Evolutionary conservation across 2,888 invertebrate genomes (phyloP).

Genomic region (Lottia gigantea): DNA sequence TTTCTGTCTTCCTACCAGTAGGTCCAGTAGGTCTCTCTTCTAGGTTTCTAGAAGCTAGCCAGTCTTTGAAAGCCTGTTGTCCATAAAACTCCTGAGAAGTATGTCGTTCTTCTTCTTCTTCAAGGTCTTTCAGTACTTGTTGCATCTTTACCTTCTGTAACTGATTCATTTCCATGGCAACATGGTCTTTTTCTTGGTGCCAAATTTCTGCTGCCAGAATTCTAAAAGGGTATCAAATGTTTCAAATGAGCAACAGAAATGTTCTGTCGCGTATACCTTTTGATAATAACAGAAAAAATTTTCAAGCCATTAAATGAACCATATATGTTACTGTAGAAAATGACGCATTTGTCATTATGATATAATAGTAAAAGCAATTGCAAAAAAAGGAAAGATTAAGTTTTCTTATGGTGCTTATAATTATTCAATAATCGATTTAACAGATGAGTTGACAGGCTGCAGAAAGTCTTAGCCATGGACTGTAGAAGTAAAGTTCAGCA

Average conservation of each 20-base stretch:
- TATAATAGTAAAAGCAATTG: too few species aligned
- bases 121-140: slow-evolving; percentile 61
- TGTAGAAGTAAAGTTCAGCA: too few species aligned
- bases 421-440: too few species aligned
- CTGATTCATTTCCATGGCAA: slow-evolving; percentile 61
- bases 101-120: slow-evolving; percentile 57
- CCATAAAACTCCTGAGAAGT: slow-evolving; percentile 59
- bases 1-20: neutral
- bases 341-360: too few species aligned
- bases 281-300: too few species aligned
- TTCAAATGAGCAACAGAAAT: neutral
- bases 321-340: too few species aligned
- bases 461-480: too few species aligned
- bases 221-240: slow-evolving; percentile 40
- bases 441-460: too few species aligned
- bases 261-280: too few species aligned
- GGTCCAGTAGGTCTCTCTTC: slow-evolving; percentile 9
- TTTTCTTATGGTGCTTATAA: too few species aligned
- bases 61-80: slow-evolving; percentile 59
- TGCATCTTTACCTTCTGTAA: slow-evolving; percentile 63
- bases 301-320: too few species aligned
- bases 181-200: slow-evolving; percentile 65
- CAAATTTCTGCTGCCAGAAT: slow-evolving; percentile 66
- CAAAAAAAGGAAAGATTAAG: too few species aligned
- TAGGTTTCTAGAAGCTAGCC: slow-evolving; percentile 40